phyloP scores from a whole-genome alignment of 2,888 invertebrate genomes.

The Aplocera efformata region DNA sequence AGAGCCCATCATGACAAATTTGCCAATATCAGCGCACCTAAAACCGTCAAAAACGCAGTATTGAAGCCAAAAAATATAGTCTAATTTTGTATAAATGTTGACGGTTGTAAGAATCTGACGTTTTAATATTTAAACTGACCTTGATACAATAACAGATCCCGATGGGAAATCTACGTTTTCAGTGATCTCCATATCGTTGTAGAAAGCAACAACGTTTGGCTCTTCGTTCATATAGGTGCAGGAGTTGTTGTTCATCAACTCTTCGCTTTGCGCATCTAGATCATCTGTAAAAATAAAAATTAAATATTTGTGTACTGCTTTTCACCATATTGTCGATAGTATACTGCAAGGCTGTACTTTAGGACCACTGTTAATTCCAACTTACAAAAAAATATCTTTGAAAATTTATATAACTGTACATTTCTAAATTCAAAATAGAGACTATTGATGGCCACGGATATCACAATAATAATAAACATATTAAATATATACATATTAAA shows the following conservation, averaged over 20 bases:
- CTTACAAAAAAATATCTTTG: neutral
- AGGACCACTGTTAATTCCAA: neutral
- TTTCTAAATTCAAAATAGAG: too few species aligned
- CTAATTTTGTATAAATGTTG: neutral
- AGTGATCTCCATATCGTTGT: conserved; percentile 87
- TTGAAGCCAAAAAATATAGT: neutral
- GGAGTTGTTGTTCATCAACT: conserved; percentile 83
- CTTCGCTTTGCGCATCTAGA: conserved; percentile 67
- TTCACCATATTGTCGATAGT: neutral
- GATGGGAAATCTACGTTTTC: conserved; percentile 90
- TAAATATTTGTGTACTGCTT: neutral
- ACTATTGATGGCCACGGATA: too few species aligned
- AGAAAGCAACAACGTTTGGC: conserved; percentile 89
- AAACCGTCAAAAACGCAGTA: conserved; percentile 7
- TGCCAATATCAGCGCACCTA: conserved; percentile 92
- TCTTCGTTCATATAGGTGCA: conserved; percentile 89
- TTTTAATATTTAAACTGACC: conserved; percentile 55
- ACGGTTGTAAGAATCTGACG: too few species aligned
- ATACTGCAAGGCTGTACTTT: neutral
- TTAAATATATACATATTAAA: too few species aligned
- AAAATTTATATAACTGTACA: too few species aligned
- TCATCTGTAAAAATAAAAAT: conserved; percentile 54
- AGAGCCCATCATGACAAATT: conserved; percentile 89
- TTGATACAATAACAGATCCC: conserved; percentile 84
- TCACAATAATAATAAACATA: too few species aligned